Conservation (phyloP, 2,113 vertebrate genomes). For the Equus quagga region DNA sequence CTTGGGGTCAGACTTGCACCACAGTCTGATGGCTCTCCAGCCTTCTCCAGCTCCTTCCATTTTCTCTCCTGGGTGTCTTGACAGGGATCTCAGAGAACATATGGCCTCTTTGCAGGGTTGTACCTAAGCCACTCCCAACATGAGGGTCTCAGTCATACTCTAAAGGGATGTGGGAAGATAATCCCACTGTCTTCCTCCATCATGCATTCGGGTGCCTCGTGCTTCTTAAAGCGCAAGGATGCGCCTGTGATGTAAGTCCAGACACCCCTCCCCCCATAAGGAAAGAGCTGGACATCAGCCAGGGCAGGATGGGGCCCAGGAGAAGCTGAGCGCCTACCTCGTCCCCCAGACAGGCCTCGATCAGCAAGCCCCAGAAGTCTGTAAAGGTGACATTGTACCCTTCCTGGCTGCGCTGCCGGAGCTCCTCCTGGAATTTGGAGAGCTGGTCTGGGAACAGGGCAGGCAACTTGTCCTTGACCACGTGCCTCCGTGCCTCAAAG, state of each 20-base stretch:
- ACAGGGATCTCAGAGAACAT: neutral
- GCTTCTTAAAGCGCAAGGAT: neutral
- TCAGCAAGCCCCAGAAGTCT: slow-evolving; percentile 91
- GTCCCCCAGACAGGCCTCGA: slow-evolving; percentile 90
- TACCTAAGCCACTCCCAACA: neutral
- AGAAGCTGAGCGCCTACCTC: slow-evolving; percentile 84
- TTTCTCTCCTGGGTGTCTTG: neutral
- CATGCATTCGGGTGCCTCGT: neutral
- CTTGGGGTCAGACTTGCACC: neutral
- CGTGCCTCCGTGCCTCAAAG: slow-evolving; percentile 87
- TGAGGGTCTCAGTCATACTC: neutral
- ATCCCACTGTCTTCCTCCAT: neutral
- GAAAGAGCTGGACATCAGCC: neutral
- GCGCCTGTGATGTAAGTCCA: neutral
- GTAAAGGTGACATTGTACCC: slow-evolving; percentile 90
- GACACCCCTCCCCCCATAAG: neutral
- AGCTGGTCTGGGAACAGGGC: slow-evolving; percentile 87
- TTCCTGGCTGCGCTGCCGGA: slow-evolving; percentile 86
- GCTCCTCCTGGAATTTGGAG: slow-evolving; percentile 86
- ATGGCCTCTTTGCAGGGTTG: neutral
- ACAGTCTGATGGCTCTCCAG: neutral
- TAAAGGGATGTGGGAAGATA: neutral
- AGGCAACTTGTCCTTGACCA: slow-evolving; percentile 86
- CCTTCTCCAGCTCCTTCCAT: neutral
- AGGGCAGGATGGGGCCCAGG: neutral